These are phyloP conservation scores for Hippocampus mohnikei DNA, from an alignment of 2,113 vertebrate species.

Conservation along the genomic window DNA sequence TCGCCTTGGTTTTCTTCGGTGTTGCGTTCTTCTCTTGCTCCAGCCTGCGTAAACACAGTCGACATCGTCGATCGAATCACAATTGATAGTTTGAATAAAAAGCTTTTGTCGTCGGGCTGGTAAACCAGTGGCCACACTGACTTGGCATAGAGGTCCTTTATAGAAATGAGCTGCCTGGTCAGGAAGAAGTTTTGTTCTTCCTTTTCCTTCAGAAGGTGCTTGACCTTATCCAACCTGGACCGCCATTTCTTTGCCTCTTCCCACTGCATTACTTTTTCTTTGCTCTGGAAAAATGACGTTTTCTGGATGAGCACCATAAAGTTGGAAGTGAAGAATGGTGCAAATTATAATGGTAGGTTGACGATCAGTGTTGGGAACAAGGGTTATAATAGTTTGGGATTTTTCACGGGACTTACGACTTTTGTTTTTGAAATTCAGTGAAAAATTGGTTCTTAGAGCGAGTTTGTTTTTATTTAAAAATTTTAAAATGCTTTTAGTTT, in stretches of 20 bases:
- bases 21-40: slow-evolving; percentile 85
- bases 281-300: slow-evolving; percentile 46
- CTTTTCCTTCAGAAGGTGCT: slow-evolving; percentile 82
- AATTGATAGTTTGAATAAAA: neutral
- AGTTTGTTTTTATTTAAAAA: too few relatives aligned
- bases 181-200: slow-evolving; percentile 81
- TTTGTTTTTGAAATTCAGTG: too few relatives aligned
- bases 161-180: slow-evolving; percentile 79
- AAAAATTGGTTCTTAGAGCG: too few relatives aligned
- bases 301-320: neutral
- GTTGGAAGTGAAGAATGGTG: neutral
- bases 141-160: slow-evolving; percentile 87
- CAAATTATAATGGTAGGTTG: neutral
- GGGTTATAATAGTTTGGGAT: too few relatives aligned
- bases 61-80: neutral
- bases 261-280: slow-evolving; percentile 86
- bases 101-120: neutral
- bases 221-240: slow-evolving; percentile 79
- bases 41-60: slow-evolving; percentile 63
- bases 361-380: neutral
- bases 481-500: too few relatives aligned
- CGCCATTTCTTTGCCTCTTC: slow-evolving; percentile 97
- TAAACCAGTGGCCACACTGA: slow-evolving; percentile 41
- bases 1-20: slow-evolving; percentile 81
- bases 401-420: too few relatives aligned